phyloP scores from a whole-genome alignment of 2,888 invertebrate genomes.

The Eucera pruinosa region DNA sequence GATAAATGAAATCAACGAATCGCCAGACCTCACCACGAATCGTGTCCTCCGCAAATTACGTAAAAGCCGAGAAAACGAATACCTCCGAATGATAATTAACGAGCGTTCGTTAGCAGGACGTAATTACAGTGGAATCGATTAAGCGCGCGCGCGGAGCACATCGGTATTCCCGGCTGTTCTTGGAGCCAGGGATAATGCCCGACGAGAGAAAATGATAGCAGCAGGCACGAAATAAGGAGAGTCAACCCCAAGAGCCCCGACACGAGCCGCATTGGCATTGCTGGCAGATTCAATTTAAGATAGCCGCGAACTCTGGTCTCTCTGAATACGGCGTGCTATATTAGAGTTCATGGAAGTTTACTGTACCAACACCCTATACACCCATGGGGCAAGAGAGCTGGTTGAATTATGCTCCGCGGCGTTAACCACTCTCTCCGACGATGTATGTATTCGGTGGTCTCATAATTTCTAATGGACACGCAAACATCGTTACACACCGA shows the following conservation, averaged over 20 bases:
- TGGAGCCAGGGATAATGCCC: slow-evolving; percentile 51
- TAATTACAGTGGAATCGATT: slow-evolving; percentile 43
- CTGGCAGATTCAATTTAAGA: slow-evolving; percentile 80
- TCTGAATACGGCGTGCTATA: slow-evolving; percentile 71
- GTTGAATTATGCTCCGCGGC: slow-evolving; percentile 60
- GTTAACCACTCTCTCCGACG: slow-evolving; percentile 58
- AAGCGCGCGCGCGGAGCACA: slow-evolving; percentile 12
- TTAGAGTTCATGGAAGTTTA: slow-evolving; percentile 75
- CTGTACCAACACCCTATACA: slow-evolving; percentile 64
- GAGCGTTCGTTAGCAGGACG: slow-evolving; percentile 9
- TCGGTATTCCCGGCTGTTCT: slow-evolving; percentile 25
- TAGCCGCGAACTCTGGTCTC: slow-evolving; percentile 75
- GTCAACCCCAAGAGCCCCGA: slow-evolving; percentile 59
- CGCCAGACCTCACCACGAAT: neutral
- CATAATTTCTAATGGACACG: slow-evolving; percentile 61
- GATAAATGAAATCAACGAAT: slow-evolving; percentile 9
- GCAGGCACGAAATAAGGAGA: slow-evolving; percentile 68
- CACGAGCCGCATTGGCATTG: slow-evolving; percentile 73
- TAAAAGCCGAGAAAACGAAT: neutral
- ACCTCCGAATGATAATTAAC: slow-evolving; percentile 40
- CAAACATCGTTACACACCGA: slow-evolving; percentile 52
- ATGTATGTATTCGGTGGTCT: slow-evolving; percentile 59
- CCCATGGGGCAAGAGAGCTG: slow-evolving; percentile 41
- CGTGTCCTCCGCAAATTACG: neutral
- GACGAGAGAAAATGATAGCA: slow-evolving; percentile 64